phyloP scores from a whole-genome alignment of 2,797 vertebrate genomes.

The Lerista edwardsae region DNA sequence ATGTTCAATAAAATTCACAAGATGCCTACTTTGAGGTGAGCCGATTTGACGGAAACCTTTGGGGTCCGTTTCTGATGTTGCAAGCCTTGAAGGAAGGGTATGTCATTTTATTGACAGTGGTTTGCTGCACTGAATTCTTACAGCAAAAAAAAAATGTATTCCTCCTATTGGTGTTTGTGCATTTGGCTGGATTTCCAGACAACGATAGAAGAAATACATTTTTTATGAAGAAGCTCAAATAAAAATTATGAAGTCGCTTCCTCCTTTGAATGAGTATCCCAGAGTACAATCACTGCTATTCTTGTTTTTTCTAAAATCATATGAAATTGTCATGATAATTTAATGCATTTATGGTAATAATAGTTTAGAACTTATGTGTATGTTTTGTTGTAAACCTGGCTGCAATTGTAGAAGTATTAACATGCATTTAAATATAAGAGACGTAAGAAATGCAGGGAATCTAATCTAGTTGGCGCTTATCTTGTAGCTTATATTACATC shows the following conservation, averaged over 20 bases:
- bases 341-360: background rate
- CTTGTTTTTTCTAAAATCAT: slow-evolving; percentile 16
- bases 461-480: background rate
- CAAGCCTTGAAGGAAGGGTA: slow-evolving; percentile 70
- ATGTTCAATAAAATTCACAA: slow-evolving; percentile 99
- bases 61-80: slow-evolving; percentile 60
- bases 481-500: background rate
- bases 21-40: slow-evolving; percentile 99
- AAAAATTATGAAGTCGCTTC: background rate
- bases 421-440: background rate
- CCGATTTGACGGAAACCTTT: slow-evolving; percentile 56
- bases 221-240: slow-evolving; percentile 2
- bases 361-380: background rate
- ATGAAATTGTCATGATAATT: background rate
- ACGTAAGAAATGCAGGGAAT: background rate
- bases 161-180: slow-evolving; percentile 51
- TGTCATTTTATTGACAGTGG: slow-evolving; percentile 43
- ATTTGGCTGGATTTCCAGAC: slow-evolving; percentile 44
- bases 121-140: slow-evolving; percentile 23
- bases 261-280: background rate
- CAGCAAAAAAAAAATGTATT: slow-evolving; percentile 24
- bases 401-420: slow-evolving; percentile 10
- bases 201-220: slow-evolving; percentile 50
- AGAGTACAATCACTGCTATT: background rate
- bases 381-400: slow-evolving; percentile 4